Percentiles rank a stretch among this genome's conserved stretches.
Evolutionary conservation across 2,797 vertebrate genomes (phyloP).

Genomic region (Masticophis lateralis): DNA sequence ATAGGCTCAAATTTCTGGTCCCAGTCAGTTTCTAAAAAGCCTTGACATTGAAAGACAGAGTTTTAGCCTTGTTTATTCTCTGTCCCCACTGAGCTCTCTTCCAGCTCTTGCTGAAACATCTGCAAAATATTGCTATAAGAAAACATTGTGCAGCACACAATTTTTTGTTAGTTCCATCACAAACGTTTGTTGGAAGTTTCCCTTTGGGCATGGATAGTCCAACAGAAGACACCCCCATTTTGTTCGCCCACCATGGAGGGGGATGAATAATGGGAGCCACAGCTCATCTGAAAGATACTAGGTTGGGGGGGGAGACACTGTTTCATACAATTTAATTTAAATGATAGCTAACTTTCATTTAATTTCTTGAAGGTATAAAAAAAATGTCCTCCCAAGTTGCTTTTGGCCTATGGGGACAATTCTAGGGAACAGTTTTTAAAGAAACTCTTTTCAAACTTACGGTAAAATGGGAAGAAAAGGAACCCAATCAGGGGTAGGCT

Average conservation of each 20-base stretch:
- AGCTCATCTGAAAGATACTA: not conserved
- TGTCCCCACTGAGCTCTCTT: not conserved
- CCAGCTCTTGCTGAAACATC: not conserved
- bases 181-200: not conserved
- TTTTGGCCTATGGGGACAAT: not conserved
- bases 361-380: not conserved
- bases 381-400: not conserved
- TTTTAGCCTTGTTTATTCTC: not conserved
- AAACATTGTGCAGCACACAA: not conserved
- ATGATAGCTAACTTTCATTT: not conserved
- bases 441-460: not conserved
- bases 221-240: not conserved
- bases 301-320: not conserved
- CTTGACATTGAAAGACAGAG: not conserved
- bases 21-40: not conserved
- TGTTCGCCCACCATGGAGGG: not conserved
- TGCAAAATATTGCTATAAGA: not conserved
- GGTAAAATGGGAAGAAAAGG: not conserved
- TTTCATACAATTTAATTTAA: not conserved
- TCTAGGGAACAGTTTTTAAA: not conserved
- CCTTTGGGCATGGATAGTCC: not conserved
- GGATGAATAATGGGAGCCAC: not conserved
- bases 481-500: too few relatives aligned
- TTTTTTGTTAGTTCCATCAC: not conserved
- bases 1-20: not conserved